A percentile compares a stretch with the other conserved stretches of the same genome.
phyloP scores from a whole-genome alignment of 1,140 invertebrate genomes.

The Drosophila obscura region DNA sequence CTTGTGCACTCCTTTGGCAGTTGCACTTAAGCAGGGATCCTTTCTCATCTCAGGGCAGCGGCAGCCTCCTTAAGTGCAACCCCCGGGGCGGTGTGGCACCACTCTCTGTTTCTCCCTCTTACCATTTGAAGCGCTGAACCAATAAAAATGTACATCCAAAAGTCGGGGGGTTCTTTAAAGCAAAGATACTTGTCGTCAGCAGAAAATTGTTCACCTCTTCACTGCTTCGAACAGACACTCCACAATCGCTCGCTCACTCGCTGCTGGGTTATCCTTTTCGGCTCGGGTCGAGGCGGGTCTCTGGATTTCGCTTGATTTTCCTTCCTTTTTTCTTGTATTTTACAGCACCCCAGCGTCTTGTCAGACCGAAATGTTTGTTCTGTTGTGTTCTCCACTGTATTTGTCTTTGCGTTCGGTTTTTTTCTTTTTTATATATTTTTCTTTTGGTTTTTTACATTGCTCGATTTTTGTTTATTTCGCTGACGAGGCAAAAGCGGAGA shows the following conservation, averaged over 20 bases:
- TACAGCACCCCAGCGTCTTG: conserved; percentile 82
- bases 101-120: conserved; percentile 15
- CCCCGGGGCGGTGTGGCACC: conserved; percentile 32
- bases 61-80: conserved; percentile 63
- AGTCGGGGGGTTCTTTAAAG: conserved; percentile 58
- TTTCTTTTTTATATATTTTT: conserved; percentile 23
- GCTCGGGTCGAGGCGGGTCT: background rate
- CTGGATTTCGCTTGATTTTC: conserved; percentile 38
- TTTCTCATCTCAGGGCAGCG: conserved; percentile 24
- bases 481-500: conserved; percentile 74
- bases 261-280: conserved; percentile 44
- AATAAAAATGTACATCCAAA: conserved; percentile 78
- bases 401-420: conserved; percentile 62
- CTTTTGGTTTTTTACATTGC: conserved; percentile 46
- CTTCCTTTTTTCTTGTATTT: conserved; percentile 51
- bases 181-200: conserved; percentile 74
- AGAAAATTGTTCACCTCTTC: conserved; percentile 78
- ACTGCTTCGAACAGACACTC: conserved; percentile 21
- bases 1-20: conserved; percentile 71
- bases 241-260: conserved; percentile 1
- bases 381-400: conserved; percentile 75
- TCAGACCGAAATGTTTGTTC: conserved; percentile 75
- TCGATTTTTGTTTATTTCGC: conserved; percentile 83
- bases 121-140: conserved; percentile 45
- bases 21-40: conserved; percentile 73